Evolutionary conservation across 2,113 vertebrate species (phyloP).

Genomic region (Cochlearius cochlearius): DNA sequence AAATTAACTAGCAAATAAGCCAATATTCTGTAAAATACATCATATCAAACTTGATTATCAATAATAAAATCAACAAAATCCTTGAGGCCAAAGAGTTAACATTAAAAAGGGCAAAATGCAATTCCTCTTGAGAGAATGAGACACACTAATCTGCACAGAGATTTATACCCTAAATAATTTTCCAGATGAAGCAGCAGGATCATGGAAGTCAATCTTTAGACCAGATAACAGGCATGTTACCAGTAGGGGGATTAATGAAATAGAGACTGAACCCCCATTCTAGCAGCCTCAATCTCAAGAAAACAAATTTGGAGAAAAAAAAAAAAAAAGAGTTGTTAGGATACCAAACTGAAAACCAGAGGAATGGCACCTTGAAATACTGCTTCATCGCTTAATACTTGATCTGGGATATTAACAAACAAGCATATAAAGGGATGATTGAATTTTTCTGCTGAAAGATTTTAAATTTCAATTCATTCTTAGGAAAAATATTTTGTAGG

Average conservation of each 20-base stretch:
- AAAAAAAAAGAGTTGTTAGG: background rate
- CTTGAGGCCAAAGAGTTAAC: slow-evolving; percentile 48
- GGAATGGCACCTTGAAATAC: background rate
- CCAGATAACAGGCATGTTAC: background rate
- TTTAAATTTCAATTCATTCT: background rate
- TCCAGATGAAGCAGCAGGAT: background rate
- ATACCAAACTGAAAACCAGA: slow-evolving; percentile 16
- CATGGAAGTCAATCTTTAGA: slow-evolving; percentile 7
- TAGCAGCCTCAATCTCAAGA: background rate
- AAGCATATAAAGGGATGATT: background rate
- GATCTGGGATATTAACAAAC: background rate
- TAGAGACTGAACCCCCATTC: background rate
- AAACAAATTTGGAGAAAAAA: background rate
- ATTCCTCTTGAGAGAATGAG: slow-evolving; percentile 8
- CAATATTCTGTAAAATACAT: slow-evolving; percentile 62
- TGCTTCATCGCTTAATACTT: background rate
- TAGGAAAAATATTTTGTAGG: background rate
- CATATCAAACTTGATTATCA: slow-evolving; percentile 61
- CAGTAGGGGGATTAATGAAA: background rate
- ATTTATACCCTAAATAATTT: slow-evolving; percentile 30
- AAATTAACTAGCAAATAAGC: background rate
- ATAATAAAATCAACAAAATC: slow-evolving; percentile 64
- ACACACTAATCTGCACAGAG: slow-evolving; percentile 4
- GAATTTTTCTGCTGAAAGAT: background rate
- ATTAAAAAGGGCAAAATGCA: slow-evolving; percentile 23